Conservation (phyloP, 2,888 invertebrate genomes). For the Ophonus ardosiacus region DNA sequence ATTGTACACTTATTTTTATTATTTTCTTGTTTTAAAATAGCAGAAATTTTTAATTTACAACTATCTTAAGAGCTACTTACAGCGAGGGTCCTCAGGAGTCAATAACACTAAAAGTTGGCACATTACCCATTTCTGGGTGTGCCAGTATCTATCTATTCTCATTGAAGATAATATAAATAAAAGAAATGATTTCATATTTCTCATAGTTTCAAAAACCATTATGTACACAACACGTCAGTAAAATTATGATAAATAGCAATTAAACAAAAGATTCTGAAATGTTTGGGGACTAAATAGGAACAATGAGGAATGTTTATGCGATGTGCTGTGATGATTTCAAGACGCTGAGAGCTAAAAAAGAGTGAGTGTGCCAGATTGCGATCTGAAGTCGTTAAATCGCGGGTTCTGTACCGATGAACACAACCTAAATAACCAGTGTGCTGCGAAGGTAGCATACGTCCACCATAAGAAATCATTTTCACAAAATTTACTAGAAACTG, state of each 20-base stretch:
- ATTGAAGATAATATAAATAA: conserved; percentile 30
- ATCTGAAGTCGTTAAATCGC: conserved; percentile 51
- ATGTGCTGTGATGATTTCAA: conserved; percentile 20
- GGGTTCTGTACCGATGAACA: conserved; percentile 39
- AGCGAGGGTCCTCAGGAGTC: too few relatives aligned
- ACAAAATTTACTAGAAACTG: background rate
- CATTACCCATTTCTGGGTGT: too few relatives aligned
- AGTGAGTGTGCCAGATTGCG: conserved; percentile 29
- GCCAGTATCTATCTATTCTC: too few relatives aligned
- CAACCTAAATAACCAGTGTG: conserved; percentile 50
- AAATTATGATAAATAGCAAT: conserved; percentile 41
- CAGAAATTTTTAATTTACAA: too few relatives aligned
- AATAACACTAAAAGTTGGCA: too few relatives aligned
- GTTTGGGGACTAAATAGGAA: conserved; percentile 8
- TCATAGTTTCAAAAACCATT: conserved; percentile 16
- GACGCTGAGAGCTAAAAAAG: background rate
- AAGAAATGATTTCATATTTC: conserved; percentile 16
- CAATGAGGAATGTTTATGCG: conserved; percentile 26
- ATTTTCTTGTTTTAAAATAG: too few relatives aligned
- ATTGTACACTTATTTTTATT: too few relatives aligned
- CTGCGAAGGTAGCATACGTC: conserved; percentile 38
- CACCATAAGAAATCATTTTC: background rate
- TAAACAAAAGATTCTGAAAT: conserved; percentile 29
- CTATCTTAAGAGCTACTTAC: too few relatives aligned
- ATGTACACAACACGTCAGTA: conserved; percentile 31